Conservation (phyloP, 1,140 invertebrate genomes). For the Ladona fulva region DNA sequence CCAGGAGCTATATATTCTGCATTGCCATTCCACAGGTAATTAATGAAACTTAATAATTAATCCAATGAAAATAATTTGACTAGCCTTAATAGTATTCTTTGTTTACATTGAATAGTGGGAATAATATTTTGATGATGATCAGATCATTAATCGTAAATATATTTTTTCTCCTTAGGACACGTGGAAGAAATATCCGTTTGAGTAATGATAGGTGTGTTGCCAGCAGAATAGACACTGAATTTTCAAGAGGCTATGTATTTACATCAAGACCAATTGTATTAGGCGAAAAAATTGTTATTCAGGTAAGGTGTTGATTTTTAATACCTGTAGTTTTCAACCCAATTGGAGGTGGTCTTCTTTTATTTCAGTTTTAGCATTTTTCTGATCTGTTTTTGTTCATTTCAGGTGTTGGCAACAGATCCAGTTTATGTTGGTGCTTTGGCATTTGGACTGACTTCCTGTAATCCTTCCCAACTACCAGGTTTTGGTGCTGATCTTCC, state of each 20-base stretch:
- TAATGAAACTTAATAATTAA: conserved; percentile 16
- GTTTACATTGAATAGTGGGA: too few relatives aligned
- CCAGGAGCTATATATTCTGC: conserved; percentile 51
- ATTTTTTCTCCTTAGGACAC: conserved; percentile 43
- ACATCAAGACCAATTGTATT: conserved; percentile 72
- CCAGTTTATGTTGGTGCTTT: conserved; percentile 77
- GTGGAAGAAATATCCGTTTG: conserved; percentile 76
- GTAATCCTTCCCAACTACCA: conserved; percentile 69
- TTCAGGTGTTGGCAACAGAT: conserved; percentile 75
- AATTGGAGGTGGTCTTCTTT: too few relatives aligned
- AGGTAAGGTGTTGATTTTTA: conserved; percentile 27
- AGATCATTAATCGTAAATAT: too few relatives aligned
- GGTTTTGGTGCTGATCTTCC: conserved; percentile 51
- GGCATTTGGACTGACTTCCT: conserved; percentile 86
- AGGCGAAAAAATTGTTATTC: conserved; percentile 76
- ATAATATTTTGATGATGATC: too few relatives aligned
- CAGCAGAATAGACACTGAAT: conserved; percentile 70
- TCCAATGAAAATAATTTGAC: too few relatives aligned
- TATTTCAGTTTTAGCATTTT: too few relatives aligned
- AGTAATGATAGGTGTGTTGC: conserved; percentile 71
- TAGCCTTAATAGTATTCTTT: too few relatives aligned
- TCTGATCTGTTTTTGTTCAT: conserved; percentile 2
- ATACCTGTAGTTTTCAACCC: too few relatives aligned
- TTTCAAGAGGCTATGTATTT: conserved; percentile 92
- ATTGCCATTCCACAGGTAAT: conserved; percentile 55